A percentile compares a stretch with the other conserved stretches of the same genome.
phyloP scores from a whole-genome alignment of 2,797 vertebrate species.

The Pantherophis vulpinus region DNA sequence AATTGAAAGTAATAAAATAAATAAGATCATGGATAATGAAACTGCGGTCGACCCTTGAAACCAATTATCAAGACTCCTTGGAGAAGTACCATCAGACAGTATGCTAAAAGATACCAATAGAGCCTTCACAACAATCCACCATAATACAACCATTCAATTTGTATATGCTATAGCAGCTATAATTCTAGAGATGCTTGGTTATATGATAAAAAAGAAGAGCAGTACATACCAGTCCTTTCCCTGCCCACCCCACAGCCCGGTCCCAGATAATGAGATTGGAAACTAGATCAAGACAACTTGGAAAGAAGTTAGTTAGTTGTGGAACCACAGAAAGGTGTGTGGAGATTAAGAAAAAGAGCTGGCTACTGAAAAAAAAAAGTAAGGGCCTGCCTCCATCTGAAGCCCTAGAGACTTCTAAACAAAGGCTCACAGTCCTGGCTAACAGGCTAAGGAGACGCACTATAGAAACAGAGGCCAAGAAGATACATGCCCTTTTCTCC shows the following conservation, averaged over 20 bases:
- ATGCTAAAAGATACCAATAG: background rate
- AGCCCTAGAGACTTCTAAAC: background rate
- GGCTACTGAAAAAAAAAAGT: background rate
- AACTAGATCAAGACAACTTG: background rate
- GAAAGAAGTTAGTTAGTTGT: background rate
- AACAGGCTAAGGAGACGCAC: background rate
- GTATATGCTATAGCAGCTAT: background rate
- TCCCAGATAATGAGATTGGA: background rate
- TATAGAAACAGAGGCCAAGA: background rate
- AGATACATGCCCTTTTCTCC: background rate
- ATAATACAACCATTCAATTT: background rate
- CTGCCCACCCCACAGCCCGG: no score
- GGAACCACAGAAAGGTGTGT: background rate
- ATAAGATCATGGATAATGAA: background rate
- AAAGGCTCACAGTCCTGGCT: background rate
- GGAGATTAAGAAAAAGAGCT: background rate
- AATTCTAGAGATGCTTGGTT: background rate
- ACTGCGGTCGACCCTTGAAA: background rate
- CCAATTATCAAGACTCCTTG: background rate
- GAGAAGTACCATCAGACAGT: background rate
- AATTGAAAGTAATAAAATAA: background rate
- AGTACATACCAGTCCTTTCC: background rate
- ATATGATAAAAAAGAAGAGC: background rate
- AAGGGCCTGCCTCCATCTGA: background rate
- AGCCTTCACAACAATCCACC: background rate